Base-by-base conservation (phyloP, 2,113 vertebrate species). In the Haliaeetus leucogaster region DNA sequence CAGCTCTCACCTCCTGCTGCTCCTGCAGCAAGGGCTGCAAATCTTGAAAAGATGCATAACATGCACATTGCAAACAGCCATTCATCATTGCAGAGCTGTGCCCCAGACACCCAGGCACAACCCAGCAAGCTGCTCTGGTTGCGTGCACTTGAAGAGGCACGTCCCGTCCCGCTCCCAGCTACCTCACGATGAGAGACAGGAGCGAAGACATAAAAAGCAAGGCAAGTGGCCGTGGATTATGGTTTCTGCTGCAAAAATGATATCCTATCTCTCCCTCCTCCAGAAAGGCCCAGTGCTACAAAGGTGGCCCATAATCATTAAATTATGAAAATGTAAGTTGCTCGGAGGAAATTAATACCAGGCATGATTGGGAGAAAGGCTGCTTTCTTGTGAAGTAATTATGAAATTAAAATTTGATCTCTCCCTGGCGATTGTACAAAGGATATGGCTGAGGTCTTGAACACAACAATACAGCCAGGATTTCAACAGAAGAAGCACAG, bases 361-460 rank as follows among this genome's bases (percentile, higher is more conserved):
- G 96, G 90, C 91, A 92, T 89, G 87, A 92, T 95, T 93, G 73
- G 95, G 95, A 94, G 96, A 96, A 96, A 95, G 95, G 95, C 93
- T 94, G 94, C 90, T 97, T 98, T 98, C 97, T 97, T 86, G n/a
- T 93, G 96, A 98, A 98, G 97, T 98, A 97, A 98, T 98, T 98
- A 97, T 95, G 95, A 97, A 98, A 97, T 98, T 97, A 98, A 97
- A 98, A 97, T 96, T 95, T 97, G 96, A 94, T 97, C 94, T 95
- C 97, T 98, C 96, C 97, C 97, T 89, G 83, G 97, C 4, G 86
- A 95, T 65, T 77, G 83, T 91, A 83, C 89, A 96, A 97, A 96
- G 94, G 65, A 95, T 90, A 95, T 3, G 32, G 40, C 36, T 89
- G 78, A 81, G 87, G 93, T 87, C 95, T 82, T 13, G 6, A 83